Evolutionary conservation across 2,113 vertebrate species (phyloP).

Genomic region (Marcusenius ussheri): DNA sequence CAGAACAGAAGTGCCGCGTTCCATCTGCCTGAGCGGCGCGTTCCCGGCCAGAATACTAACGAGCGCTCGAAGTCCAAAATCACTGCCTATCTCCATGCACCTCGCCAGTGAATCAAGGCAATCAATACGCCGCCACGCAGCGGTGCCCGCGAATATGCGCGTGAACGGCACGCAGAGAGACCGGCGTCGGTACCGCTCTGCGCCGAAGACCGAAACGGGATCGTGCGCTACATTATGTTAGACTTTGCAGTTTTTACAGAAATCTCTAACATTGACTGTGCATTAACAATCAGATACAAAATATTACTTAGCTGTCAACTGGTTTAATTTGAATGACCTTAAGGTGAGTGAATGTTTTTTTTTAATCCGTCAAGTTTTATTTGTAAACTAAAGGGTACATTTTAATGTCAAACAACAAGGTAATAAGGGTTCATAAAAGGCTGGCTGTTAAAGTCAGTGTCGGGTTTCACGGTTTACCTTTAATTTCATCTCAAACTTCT

Average conservation of each 20-base stretch:
- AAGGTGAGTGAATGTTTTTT: background rate
- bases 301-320: background rate
- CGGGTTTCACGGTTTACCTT: background rate
- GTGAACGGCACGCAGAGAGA: background rate
- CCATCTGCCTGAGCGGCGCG: slow-evolving; percentile 33
- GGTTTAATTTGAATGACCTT: background rate
- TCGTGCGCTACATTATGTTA: background rate
- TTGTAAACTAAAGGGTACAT: background rate
- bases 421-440: background rate
- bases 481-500: background rate
- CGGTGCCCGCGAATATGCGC: background rate
- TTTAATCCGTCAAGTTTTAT: background rate
- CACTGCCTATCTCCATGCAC: slow-evolving; percentile 5
- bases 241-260: background rate
- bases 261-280: background rate
- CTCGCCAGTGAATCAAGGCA: background rate
- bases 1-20: slow-evolving; percentile 25
- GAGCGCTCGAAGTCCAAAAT: slow-evolving; percentile 17
- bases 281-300: background rate
- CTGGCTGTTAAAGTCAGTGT: background rate
- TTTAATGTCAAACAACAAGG: background rate
- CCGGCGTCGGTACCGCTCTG: background rate
- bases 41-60: slow-evolving; percentile 32
- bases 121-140: background rate
- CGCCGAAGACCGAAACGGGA: background rate